A percentile compares a stretch with the other conserved stretches of the same genome.
Conservation (phyloP, 2,888 invertebrate species). For the Temnothorax ravouxi region DNA sequence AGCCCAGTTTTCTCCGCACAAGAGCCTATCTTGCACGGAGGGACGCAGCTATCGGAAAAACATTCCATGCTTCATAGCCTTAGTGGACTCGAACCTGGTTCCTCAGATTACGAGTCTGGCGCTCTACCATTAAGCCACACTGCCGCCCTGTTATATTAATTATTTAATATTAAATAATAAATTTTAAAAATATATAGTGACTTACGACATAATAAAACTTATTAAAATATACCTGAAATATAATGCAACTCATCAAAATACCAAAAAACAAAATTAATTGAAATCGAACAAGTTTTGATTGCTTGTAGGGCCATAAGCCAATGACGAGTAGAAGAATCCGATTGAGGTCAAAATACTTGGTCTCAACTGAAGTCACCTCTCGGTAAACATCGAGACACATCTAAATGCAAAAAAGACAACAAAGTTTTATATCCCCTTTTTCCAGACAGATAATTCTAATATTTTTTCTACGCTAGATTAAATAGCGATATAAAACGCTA, state of each 20-base stretch:
- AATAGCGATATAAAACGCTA: background rate
- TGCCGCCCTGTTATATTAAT: too few species aligned
- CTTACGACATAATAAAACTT: background rate
- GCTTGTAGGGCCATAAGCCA: conserved; percentile 26
- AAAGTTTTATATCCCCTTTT: background rate
- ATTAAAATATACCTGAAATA: conserved; percentile 27
- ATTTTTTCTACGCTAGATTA: background rate
- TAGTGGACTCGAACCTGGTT: too few species aligned
- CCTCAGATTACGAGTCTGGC: too few species aligned
- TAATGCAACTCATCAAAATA: background rate
- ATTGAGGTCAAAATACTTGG: background rate
- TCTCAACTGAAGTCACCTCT: background rate
- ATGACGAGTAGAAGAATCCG: background rate
- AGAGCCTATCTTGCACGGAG: too few species aligned
- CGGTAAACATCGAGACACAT: background rate
- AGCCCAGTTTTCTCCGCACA: too few species aligned
- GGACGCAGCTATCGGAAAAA: too few species aligned
- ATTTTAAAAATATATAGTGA: background rate
- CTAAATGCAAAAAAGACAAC: background rate
- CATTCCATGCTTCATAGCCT: too few species aligned
- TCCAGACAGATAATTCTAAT: background rate
- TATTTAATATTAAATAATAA: background rate
- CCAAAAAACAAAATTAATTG: background rate
- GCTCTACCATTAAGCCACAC: too few species aligned
- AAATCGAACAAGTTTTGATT: background rate